Evolutionary conservation across 1,140 invertebrate species (phyloP).

Genomic region (Leguminivora glycinivorella): DNA sequence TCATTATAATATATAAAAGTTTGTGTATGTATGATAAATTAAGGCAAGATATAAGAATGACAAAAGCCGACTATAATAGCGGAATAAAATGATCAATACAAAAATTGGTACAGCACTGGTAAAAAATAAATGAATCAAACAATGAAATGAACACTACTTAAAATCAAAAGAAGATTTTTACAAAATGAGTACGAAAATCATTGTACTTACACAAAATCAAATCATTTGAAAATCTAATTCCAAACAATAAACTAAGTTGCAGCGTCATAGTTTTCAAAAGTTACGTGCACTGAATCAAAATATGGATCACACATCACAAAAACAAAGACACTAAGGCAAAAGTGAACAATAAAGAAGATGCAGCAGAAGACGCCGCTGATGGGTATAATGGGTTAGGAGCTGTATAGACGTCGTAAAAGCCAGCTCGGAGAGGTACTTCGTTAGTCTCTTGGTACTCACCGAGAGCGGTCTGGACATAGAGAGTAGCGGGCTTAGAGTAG

Average conservation of each 20-base stretch:
- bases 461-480: conserved; percentile 90
- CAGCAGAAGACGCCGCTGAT: conserved; percentile 50
- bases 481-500: conserved; percentile 85
- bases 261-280: conserved; percentile 26
- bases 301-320: conserved; percentile 49
- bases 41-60: conserved; percentile 2
- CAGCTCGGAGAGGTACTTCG: conserved; percentile 68
- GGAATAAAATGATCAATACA: not conserved
- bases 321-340: conserved; percentile 46
- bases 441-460: conserved; percentile 84
- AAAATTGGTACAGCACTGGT: not conserved
- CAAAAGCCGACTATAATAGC: not conserved
- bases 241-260: conserved; percentile 15
- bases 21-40: conserved; percentile 8
- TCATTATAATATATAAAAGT: conserved; percentile 12
- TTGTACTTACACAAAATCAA: conserved; percentile 26
- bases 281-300: conserved; percentile 29
- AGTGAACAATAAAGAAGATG: conserved; percentile 45
- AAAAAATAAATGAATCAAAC: not conserved
- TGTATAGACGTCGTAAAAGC: conserved; percentile 76
- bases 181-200: conserved; percentile 16
- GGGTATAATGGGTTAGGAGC: conserved; percentile 54
- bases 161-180: conserved; percentile 4
- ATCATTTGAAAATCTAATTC: conserved; percentile 5
- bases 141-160: not conserved